Conservation (phyloP, 2,888 invertebrate species). For the Folsomia manolachei region DNA sequence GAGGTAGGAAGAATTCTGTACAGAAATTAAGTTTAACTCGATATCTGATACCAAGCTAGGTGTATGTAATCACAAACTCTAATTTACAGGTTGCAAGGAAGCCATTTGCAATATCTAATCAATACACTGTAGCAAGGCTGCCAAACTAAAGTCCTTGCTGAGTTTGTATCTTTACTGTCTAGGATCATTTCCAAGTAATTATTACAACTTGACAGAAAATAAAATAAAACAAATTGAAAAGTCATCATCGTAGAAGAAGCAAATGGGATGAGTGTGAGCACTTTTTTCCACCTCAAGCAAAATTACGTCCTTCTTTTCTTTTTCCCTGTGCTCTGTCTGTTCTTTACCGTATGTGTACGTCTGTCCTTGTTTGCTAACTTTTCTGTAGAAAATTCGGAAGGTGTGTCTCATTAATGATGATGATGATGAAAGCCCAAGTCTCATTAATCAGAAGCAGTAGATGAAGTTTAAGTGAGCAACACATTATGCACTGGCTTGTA, state of each 20-base stretch:
- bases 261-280: too few species aligned
- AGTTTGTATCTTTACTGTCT: too few species aligned
- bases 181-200: background rate
- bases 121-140: too few species aligned
- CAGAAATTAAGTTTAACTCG: background rate
- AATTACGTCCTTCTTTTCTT: too few species aligned
- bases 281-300: background rate
- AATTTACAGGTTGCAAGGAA: background rate
- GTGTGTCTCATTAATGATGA: constrained; percentile 18
- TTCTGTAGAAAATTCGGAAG: background rate
- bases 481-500: background rate
- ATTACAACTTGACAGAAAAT: background rate
- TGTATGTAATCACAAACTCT: too few species aligned
- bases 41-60: background rate
- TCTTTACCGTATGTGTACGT: too few species aligned
- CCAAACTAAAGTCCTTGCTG: too few species aligned
- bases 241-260: too few species aligned
- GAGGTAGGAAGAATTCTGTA: background rate
- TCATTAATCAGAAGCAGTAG: constrained; percentile 14
- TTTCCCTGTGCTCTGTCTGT: too few species aligned
- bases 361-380: background rate
- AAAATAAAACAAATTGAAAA: background rate
- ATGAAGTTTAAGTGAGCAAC: background rate
- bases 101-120: background rate
- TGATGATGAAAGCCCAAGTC: constrained; percentile 7